phyloP scores from a whole-genome alignment of 2,113 vertebrate species.

The Pseudopodoces humilis region DNA sequence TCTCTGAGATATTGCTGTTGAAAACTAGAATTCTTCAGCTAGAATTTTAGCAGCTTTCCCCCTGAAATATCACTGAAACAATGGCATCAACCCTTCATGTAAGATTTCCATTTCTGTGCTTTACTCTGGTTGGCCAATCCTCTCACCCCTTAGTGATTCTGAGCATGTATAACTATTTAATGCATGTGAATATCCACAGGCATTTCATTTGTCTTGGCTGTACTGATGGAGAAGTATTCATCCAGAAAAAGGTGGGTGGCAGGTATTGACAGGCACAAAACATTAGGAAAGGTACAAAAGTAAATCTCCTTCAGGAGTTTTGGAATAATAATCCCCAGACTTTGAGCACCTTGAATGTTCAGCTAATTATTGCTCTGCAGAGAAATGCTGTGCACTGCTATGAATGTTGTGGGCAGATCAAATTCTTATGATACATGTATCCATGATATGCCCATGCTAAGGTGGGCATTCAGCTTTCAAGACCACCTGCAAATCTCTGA shows the following conservation, averaged over 20 bases:
- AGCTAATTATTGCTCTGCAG: not conserved
- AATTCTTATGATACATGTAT: not conserved
- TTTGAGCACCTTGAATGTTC: not conserved
- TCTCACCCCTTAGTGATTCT: conserved; percentile 3
- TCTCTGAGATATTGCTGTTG: not conserved
- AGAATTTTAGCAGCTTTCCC: not conserved
- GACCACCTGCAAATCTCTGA: not conserved
- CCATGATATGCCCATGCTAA: not conserved
- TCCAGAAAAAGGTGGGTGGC: not conserved
- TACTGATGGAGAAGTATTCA: not conserved
- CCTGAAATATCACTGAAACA: not conserved
- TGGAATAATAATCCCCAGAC: not conserved
- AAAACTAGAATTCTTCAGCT: not conserved
- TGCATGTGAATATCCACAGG: conserved; percentile 28
- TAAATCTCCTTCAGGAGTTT: conserved; percentile 17
- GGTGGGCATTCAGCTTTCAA: not conserved
- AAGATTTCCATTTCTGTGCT: not conserved
- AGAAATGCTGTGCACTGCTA: not conserved
- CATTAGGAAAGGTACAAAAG: not conserved
- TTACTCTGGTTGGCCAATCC: not conserved
- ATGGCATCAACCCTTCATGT: not conserved
- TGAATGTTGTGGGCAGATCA: not conserved
- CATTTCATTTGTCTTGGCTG: conserved; percentile 23
- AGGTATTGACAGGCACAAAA: conserved; percentile 23
- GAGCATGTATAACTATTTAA: not conserved